phyloP scores from a whole-genome alignment of 2,797 vertebrate species.

The Naso thynnoides region DNA sequence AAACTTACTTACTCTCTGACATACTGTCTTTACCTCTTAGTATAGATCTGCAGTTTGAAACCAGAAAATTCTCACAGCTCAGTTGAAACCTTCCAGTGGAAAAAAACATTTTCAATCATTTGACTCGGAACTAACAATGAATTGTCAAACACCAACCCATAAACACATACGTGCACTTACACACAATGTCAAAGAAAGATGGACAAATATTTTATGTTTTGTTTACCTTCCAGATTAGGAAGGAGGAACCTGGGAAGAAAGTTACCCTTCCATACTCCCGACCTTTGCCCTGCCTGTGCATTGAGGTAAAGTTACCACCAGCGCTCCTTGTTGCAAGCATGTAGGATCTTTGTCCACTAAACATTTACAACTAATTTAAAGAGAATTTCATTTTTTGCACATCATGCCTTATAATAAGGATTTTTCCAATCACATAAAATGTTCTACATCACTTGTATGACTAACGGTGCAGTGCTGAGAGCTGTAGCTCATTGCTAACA shows the following conservation, averaged over 20 bases:
- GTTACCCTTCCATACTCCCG: conserved; percentile 76
- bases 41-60: no score
- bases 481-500: no score
- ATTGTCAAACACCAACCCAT: no score
- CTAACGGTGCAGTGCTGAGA: no score
- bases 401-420: no score
- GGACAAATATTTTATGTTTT: neutral
- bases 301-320: conserved; percentile 85
- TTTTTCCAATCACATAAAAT: no score
- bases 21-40: neutral
- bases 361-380: neutral
- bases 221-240: conserved; percentile 85
- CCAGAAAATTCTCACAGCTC: neutral
- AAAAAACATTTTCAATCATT: neutral
- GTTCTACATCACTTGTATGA: no score
- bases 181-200: neutral
- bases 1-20: neutral
- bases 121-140: neutral
- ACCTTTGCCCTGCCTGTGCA: conserved; percentile 88
- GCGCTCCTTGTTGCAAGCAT: neutral
- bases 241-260: conserved; percentile 75
- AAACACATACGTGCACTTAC: neutral
- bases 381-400: no score
- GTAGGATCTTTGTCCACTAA: neutral
- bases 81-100: neutral